Evolutionary conservation across 92 coral and sea anemone genomes (phyloP), one percentile per base, ranked within the genome.

Genomic region (Isaurus tuberculatus): DNA sequence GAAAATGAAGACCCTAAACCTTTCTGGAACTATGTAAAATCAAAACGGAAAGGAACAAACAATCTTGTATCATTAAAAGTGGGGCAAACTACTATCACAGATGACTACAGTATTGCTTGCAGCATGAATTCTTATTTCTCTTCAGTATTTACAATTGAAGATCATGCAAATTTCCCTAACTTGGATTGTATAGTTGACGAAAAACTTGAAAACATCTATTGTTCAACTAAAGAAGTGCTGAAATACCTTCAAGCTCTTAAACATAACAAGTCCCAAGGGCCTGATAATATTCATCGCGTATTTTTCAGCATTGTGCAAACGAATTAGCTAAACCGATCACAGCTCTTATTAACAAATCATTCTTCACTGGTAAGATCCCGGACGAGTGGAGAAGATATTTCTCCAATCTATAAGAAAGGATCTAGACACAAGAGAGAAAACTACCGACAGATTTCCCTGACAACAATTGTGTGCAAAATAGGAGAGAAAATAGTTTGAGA

Each of bases 361-460:
- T 86, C 37, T 77, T 74, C 17, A 44, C 86, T 46, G 88, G 88
- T 30, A 60, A 40, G 14, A 34, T 86, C 26, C 79, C 64, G 13
- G 9, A 40, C 5, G 9, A 40, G 11, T 40, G 46, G 36, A 46
- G 93, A 90, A 15, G 65, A 90, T 72, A 79, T 90, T 36, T 77
- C 91, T 28, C 91, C 94, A 44, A 83, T 85, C 40, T 80, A 79
- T 34, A 91, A 91, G 75, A 88, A 88, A 79, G 85, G 81, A 22
- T 86, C 73, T 37, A 91, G 88, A 46, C 75, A 83, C 71, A 42
- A 37, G 25, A 80, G 89, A 61, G 89, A 79, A 85, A 90, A 82
- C 64, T 90, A 90, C 49, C 90, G 83, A 53, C 91, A 84, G 68
- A 86, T 86, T 27, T 90, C 90, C 16, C 73, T 90, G 25, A 83